Base-by-base conservation (phyloP, 1,140 invertebrate genomes). In the Bombus cullumanus region DNA sequence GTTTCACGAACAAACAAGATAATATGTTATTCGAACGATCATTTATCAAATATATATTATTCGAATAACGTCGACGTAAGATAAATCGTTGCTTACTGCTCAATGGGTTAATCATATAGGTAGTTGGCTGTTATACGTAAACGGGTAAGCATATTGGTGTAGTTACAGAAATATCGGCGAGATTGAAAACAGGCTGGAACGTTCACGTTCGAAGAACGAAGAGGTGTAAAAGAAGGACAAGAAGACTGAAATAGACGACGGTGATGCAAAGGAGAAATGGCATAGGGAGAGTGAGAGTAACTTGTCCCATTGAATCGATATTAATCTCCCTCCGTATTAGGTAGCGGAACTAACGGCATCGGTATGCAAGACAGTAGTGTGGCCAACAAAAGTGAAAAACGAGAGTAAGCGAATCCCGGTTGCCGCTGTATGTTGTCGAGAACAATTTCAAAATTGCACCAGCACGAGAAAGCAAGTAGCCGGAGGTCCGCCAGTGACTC, bases 341-440 rank as follows among this genome's bases (percentile, higher is more conserved):
- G 78, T 62, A 53, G 69, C 83, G 83, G 83, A 73, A 85, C 77
- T 66, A 57, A 81, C 53, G 78, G 75, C 86, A 79, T 79, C 37
- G 77, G 80, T 66, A 73, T 83, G 88, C 88, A 62, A 71, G 88
- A 68, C 80, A 64, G 68, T 66, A 64, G 68, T 66, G 64, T 66
- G 77, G 53, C 39, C 68, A 69, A 89, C 53, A 89, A 89, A 89
- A 89, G 87, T 89, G 88, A 89, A 89, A 89, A 81, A 85, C 85
- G 80, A 86, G 88, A 89, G 80, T 47, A 47, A 34, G 57, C 1
- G 37, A n/a, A 71, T 39, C 13, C 15, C 10, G 39, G 62, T 9
- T n/a, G 8, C 57, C 34, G 37, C 34, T 28, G 39, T 34, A 18
- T 39, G n/a, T n/a, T 10, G 75, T 43, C 62, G n/a, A 0, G 68